Evolutionary conservation across 2,113 vertebrate genomes (phyloP).

Genomic region (Morone chrysops): DNA sequence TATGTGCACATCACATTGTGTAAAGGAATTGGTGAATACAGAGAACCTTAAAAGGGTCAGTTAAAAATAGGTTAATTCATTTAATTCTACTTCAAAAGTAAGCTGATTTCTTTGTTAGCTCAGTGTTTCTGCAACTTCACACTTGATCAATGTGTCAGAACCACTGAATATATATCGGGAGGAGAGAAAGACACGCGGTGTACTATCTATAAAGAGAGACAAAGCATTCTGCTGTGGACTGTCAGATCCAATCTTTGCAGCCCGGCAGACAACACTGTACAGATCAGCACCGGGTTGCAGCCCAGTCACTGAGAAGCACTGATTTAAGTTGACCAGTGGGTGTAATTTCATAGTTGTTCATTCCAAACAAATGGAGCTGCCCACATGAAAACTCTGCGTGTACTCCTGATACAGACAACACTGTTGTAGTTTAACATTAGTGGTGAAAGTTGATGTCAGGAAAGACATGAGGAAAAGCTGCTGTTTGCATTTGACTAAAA

Average conservation of each 20-base stretch:
- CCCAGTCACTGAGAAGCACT: not conserved
- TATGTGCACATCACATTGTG: not conserved
- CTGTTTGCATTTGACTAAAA: not conserved
- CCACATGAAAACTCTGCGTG: not conserved
- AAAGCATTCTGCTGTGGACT: not conserved
- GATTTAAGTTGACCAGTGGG: not conserved
- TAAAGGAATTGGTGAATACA: not conserved
- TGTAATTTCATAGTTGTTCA: not conserved
- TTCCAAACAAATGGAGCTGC: not conserved
- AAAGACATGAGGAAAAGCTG: not conserved
- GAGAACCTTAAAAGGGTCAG: too few relatives aligned
- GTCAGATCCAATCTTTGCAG: not conserved
- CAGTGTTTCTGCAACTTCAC: not conserved
- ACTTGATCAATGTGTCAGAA: not conserved
- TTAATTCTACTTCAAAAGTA: not conserved
- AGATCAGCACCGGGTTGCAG: not conserved
- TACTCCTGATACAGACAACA: not conserved
- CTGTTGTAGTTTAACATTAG: not conserved
- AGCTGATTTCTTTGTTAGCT: not conserved
- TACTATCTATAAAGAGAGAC: too few relatives aligned
- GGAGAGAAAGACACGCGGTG: not conserved
- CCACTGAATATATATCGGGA: too few relatives aligned
- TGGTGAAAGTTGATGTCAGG: not conserved
- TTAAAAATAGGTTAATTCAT: not conserved
- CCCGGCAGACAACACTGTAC: not conserved